Conservation (phyloP, 1,140 invertebrate species). For the Carposina sasakii region DNA sequence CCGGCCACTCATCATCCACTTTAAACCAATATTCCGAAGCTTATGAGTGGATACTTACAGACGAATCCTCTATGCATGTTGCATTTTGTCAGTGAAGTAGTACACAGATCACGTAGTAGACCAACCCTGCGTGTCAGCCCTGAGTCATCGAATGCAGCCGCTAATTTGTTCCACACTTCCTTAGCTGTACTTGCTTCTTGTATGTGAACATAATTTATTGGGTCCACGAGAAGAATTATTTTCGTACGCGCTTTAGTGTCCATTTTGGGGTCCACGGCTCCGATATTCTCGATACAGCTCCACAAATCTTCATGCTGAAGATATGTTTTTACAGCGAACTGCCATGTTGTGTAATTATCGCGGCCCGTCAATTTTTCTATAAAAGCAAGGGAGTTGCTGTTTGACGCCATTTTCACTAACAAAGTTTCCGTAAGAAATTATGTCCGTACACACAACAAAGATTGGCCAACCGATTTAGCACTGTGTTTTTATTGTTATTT, state of each 20-base stretch:
- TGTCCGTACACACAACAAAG: too few species aligned
- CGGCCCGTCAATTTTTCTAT: constrained; percentile 23
- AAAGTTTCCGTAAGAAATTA: background rate
- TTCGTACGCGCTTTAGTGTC: background rate
- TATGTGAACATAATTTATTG: background rate
- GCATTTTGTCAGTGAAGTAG: constrained; percentile 35
- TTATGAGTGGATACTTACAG: constrained; percentile 13
- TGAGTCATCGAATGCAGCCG: constrained; percentile 12
- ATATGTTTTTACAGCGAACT: constrained; percentile 24
- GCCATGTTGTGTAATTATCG: constrained; percentile 24
- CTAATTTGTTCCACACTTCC: constrained; percentile 41
- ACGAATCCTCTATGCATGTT: constrained; percentile 15
- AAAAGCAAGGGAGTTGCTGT: constrained; percentile 32
- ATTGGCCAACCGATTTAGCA: background rate
- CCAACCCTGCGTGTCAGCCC: constrained; percentile 25
- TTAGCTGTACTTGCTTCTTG: background rate
- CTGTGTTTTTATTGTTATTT: background rate
- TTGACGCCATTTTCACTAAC: constrained; percentile 22
- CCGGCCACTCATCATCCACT: background rate
- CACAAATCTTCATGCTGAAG: constrained; percentile 23
- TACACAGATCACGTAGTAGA: constrained; percentile 26
- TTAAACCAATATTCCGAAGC: constrained; percentile 19
- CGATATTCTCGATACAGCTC: background rate
- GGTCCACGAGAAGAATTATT: background rate
- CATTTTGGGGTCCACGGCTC: background rate